A percentile compares a stretch with the other conserved stretches of the same genome.
Evolutionary conservation across 2,797 vertebrate genomes (phyloP).

Genomic region (Babyrousa celebensis): DNA sequence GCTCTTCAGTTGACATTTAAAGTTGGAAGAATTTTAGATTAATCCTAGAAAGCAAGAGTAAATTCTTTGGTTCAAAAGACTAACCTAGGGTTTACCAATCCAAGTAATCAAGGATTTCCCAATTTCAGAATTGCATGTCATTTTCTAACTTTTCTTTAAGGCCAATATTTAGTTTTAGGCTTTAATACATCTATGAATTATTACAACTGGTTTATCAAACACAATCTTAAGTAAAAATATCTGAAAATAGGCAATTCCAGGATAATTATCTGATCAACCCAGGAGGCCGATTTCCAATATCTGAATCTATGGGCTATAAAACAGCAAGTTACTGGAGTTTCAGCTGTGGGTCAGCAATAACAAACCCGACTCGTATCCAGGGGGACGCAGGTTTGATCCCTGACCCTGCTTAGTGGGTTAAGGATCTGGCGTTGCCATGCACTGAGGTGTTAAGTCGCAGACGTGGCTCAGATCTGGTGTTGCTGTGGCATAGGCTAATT

Average conservation of each 20-base stretch:
- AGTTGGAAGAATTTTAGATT: slow-evolving; percentile 7
- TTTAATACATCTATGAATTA: slow-evolving; percentile 52
- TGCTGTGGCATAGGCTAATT: too few species aligned
- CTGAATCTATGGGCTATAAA: neutral
- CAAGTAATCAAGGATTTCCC: neutral
- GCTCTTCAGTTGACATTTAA: slow-evolving; percentile 9
- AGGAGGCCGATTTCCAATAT: neutral
- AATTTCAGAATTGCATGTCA: neutral
- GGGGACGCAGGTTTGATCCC: too few species aligned
- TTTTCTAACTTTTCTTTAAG: neutral
- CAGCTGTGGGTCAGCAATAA: too few species aligned
- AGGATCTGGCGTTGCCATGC: too few species aligned
- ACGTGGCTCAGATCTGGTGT: too few species aligned
- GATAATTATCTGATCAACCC: neutral
- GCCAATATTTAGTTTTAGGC: neutral
- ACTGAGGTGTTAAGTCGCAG: too few species aligned
- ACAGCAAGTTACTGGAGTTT: too few species aligned
- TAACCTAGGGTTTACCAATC: neutral
- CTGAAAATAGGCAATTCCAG: neutral
- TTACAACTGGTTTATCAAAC: slow-evolving; percentile 2
- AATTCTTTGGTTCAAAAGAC: neutral
- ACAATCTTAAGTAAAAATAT: slow-evolving; percentile 62
- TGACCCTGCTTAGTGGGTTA: too few species aligned
- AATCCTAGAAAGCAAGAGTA: neutral
- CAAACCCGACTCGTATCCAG: too few species aligned